Percentiles rank a stretch among this genome's conserved stretches.
Conservation (phyloP, 2,888 invertebrate species). For the Dromius quadrimaculatus region DNA sequence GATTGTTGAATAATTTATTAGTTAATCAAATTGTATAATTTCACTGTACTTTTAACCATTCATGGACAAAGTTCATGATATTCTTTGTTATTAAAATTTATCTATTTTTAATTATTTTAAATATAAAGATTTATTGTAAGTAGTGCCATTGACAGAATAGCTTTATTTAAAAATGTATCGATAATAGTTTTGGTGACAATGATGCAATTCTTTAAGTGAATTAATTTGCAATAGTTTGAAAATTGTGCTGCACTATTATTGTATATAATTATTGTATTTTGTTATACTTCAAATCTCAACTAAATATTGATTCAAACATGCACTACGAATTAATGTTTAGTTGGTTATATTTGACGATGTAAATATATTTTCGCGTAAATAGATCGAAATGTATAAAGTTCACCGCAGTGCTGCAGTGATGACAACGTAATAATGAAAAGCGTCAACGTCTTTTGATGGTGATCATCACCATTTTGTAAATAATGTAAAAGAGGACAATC, state of each 20-base stretch:
- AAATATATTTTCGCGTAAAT: slow-evolving; percentile 42
- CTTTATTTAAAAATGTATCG: slow-evolving; percentile 34
- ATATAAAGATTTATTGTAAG: slow-evolving; percentile 49
- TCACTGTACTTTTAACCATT: slow-evolving; percentile 44
- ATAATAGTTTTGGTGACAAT: slow-evolving; percentile 8
- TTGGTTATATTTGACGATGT: slow-evolving; percentile 19
- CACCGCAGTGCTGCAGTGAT: slow-evolving; percentile 11
- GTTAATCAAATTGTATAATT: slow-evolving; percentile 45
- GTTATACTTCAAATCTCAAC: slow-evolving; percentile 11
- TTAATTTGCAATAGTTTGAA: slow-evolving; percentile 35
- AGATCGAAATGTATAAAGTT: slow-evolving; percentile 12
- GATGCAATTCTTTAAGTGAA: not conserved
- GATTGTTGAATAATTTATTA: slow-evolving; percentile 51
- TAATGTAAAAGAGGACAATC: slow-evolving; percentile 50
- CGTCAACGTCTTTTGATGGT: slow-evolving; percentile 5
- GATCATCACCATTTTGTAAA: slow-evolving; percentile 37
- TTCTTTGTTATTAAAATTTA: slow-evolving; percentile 49
- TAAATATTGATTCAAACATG: slow-evolving; percentile 38
- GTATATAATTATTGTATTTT: slow-evolving; percentile 22
- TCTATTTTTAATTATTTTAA: slow-evolving; percentile 50
- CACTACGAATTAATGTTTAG: slow-evolving; percentile 34
- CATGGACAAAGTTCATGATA: slow-evolving; percentile 48
- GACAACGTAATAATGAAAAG: slow-evolving; percentile 23
- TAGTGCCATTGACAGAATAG: slow-evolving; percentile 51
- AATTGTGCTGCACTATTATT: slow-evolving; percentile 35